These are phyloP conservation scores for Stomatorhinus ivindoensis DNA, from an alignment of 2,113 vertebrate genomes.

Conservation along the genomic window DNA sequence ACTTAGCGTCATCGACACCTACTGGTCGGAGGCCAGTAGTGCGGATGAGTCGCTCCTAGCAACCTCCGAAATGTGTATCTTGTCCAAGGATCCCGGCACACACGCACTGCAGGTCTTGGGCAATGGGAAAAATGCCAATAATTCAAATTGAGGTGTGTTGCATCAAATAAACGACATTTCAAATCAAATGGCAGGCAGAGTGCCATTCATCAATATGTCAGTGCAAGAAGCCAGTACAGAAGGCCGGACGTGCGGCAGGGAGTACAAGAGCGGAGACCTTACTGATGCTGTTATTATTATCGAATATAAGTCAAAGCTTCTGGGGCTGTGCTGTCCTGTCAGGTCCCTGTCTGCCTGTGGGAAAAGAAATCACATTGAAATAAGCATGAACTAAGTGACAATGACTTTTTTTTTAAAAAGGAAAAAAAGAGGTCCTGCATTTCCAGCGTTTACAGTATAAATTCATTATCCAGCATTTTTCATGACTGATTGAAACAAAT, in stretches of 20 bases:
- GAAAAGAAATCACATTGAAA: background rate
- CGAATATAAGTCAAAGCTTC: slow-evolving; percentile 5
- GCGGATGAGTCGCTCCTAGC: background rate
- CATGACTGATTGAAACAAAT: background rate
- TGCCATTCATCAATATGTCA: slow-evolving; percentile 1
- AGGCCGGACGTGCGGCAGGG: background rate
- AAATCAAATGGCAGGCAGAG: background rate
- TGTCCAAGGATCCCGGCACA: background rate
- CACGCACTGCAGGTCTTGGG: background rate
- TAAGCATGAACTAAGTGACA: background rate
- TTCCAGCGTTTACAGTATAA: background rate
- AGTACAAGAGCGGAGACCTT: background rate
- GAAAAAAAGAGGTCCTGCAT: background rate
- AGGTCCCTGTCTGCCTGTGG: background rate
- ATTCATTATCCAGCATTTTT: slow-evolving; percentile 3
- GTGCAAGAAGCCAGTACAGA: background rate
- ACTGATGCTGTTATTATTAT: slow-evolving; percentile 6
- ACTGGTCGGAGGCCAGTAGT: background rate
- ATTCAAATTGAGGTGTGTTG: background rate
- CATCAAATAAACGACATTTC: background rate
- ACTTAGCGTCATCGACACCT: background rate
- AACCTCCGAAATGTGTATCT: background rate
- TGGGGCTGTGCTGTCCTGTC: background rate
- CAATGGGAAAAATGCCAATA: background rate
- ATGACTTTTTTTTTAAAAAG: background rate